Conservation (phyloP, 2,113 vertebrate species). For the Cromileptes altivelis region DNA sequence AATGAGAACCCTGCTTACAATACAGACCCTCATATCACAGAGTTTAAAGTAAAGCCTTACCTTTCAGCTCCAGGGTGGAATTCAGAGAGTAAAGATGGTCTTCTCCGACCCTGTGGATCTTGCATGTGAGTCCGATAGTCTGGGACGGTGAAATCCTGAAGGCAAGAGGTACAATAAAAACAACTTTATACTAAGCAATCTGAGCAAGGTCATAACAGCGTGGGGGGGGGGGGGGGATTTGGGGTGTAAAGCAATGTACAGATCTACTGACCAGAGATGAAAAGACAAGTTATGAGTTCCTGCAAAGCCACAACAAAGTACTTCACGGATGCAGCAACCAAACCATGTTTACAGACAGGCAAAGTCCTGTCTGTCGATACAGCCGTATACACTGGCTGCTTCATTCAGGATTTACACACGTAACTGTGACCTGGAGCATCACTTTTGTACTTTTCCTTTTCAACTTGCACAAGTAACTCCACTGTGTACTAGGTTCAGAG, state of each 20-base stretch:
- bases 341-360: neutral
- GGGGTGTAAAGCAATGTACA: neutral
- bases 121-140: slow-evolving; percentile 94
- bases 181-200: neutral
- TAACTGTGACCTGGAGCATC: neutral
- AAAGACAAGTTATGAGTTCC: neutral
- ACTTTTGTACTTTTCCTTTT: neutral
- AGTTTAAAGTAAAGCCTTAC: slow-evolving; percentile 72
- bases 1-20: no score
- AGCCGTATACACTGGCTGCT: slow-evolving; percentile 2
- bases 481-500: neutral
- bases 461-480: neutral
- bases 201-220: neutral
- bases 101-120: slow-evolving; percentile 93
- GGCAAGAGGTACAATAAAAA: slow-evolving; percentile 2
- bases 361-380: slow-evolving; percentile 25
- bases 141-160: slow-evolving; percentile 93
- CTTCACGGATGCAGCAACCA: neutral
- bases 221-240: neutral
- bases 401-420: neutral
- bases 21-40: neutral
- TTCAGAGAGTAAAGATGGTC: slow-evolving; percentile 96
- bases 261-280: neutral
- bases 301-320: slow-evolving; percentile 3
- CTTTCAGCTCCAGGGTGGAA: slow-evolving; percentile 97